Conservation (phyloP, 2,797 vertebrate species). For the Pangasius mekongensis region DNA sequence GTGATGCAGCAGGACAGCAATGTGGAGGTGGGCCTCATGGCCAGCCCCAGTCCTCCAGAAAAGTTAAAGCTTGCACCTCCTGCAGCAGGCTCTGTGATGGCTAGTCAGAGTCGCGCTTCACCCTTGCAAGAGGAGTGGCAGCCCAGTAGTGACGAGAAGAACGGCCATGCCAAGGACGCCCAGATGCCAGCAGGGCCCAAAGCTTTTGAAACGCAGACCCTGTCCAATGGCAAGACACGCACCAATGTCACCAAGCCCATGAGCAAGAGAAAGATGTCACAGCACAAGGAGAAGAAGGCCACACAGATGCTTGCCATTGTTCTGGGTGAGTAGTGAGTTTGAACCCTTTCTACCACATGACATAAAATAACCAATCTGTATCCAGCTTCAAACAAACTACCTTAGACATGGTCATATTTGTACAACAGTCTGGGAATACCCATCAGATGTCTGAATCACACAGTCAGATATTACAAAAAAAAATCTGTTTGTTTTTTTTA, state of each 20-base stretch:
- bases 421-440: neutral
- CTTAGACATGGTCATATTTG: neutral
- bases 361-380: neutral
- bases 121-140: constrained; percentile 47
- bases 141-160: constrained; percentile 79
- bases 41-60: constrained; percentile 81
- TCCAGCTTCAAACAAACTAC: neutral
- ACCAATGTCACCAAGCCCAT: constrained; percentile 86
- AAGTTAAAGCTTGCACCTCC: constrained; percentile 71
- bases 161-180: constrained; percentile 81
- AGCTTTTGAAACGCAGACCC: constrained; percentile 88
- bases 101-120: constrained; percentile 32
- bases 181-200: constrained; percentile 78
- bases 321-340: constrained; percentile 81
- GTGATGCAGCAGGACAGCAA: constrained; percentile 80
- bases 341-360: neutral
- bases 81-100: constrained; percentile 73
- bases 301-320: constrained; percentile 99
- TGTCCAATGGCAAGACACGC: constrained; percentile 93
- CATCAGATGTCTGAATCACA: neutral
- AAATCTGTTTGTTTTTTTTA: neutral
- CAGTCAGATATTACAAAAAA: neutral
- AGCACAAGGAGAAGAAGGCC: constrained; percentile 98
- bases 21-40: constrained; percentile 88
- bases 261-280: constrained; percentile 94